A percentile compares a stretch with the other conserved stretches of the same genome.
These are phyloP conservation scores for Beaufortia kweichowensis DNA, from an alignment of 2,113 vertebrate genomes.

Conservation along the genomic window DNA sequence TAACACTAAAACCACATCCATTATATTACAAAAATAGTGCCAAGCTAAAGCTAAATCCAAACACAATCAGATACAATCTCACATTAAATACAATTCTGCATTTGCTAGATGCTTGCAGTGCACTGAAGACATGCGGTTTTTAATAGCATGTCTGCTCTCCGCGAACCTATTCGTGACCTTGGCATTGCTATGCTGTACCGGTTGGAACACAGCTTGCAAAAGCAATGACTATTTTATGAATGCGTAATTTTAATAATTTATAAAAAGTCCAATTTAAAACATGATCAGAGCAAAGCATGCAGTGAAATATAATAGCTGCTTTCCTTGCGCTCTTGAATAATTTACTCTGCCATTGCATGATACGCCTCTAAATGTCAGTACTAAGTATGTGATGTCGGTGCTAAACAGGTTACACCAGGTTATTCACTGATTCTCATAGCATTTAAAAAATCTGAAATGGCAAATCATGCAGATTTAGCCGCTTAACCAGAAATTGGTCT, in stretches of 20 bases:
- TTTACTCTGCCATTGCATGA: not conserved
- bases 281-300: not conserved
- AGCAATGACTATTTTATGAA: not conserved
- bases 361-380: not conserved
- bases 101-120: no score
- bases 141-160: no score
- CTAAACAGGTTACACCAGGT: slow-evolving; percentile 2
- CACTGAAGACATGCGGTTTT: no score
- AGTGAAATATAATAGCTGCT: not conserved
- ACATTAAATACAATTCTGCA: not conserved
- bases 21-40: not conserved
- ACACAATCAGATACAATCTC: not conserved
- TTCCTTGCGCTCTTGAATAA: slow-evolving; percentile 5
- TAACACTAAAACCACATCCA: no score
- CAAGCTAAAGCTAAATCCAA: not conserved
- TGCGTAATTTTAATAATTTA: not conserved
- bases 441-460: slow-evolving; percentile 8
- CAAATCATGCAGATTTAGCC: slow-evolving; percentile 2
- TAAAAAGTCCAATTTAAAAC: not conserved
- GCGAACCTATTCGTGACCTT: no score
- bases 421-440: not conserved
- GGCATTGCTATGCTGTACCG: no score
- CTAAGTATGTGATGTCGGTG: not conserved
- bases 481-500: slow-evolving; percentile 16
- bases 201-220: not conserved